Base-by-base conservation (phyloP, 1,140 invertebrate species). In the Drosophila murphyi region DNA sequence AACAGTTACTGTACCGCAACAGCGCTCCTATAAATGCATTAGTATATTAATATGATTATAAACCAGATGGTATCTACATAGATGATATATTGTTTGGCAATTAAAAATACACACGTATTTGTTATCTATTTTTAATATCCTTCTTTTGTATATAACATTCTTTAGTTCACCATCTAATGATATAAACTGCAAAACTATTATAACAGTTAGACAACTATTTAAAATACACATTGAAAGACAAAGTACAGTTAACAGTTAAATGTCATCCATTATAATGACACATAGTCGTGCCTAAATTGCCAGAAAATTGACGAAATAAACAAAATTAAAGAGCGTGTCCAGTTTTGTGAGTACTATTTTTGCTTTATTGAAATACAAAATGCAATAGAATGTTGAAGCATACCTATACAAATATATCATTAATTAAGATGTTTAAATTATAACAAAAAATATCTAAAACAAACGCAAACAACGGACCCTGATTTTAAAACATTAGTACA, bases 241-340 rank as follows among this genome's bases (percentile, higher is more conserved):
- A 57, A 51, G 37, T 57, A 63, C 59, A 56, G 72, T 71, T 71
- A 61, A 3, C 32, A 32, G 31, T 60, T 47, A 37, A 28, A 6
- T 41, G 68, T 6, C 37, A 59, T 51, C 12, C 65, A 39, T 5
- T 32, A 8, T 45, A 34, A 68, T 48, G 51, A 50, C 4, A 28
- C 31, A 50, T 70, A 70, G 62, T n/a, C 43, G 51, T 54, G 59
- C 28, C 59, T 74, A 70, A 74, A 63, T 56, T 69, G 67, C 57
- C 67, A 70, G 52, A 75, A 75, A 75, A 71, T 70, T 61, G 43
- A 37, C 51, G 28, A 70, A 50, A 54, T 39, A 34, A 12, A 2
- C 32, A 4, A 45, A 61, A 54, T 32, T 47, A 73, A 61, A 50
- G 4, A 61, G 29, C 50, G 64, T 69, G 29, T 61, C 39, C 34